phyloP scores from a whole-genome alignment of 2,113 vertebrate genomes.

The Apteryx mantelli region DNA sequence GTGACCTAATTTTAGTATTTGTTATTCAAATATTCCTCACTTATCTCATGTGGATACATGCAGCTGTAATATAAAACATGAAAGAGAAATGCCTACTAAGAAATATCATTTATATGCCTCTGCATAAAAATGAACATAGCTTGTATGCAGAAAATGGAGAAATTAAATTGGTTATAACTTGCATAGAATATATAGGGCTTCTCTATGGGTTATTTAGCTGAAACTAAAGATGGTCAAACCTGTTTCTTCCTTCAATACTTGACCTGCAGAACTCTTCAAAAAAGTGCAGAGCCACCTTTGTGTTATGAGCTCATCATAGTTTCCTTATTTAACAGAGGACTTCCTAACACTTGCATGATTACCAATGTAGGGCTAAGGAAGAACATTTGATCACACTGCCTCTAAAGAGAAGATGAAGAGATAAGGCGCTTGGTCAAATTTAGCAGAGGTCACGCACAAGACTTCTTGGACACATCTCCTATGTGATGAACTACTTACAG shows the following conservation, averaged over 20 bases:
- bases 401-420: not conserved
- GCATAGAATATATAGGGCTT: accelerated
- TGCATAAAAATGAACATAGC: not conserved
- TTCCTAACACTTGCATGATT: not conserved
- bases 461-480: not conserved
- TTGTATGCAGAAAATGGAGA: not conserved
- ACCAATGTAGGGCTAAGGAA: accelerated
- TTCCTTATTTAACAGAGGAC: not conserved
- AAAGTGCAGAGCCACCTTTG: not conserved
- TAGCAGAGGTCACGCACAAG: not conserved
- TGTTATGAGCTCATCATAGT: not conserved
- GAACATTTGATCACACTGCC: not conserved
- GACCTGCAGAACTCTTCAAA: not conserved
- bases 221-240: not conserved
- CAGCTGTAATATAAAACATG: not conserved
- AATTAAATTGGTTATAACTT: not conserved
- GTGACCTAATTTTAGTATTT: not conserved
- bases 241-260: not conserved
- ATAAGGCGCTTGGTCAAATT: not conserved
- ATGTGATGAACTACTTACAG: not conserved
- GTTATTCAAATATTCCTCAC: not conserved
- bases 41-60: not conserved
- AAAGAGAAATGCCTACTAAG: not conserved
- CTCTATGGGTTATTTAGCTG: not conserved
- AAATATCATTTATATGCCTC: not conserved